Conservation (phyloP, 2,888 invertebrate species). For the Eupithecia subumbrata region DNA sequence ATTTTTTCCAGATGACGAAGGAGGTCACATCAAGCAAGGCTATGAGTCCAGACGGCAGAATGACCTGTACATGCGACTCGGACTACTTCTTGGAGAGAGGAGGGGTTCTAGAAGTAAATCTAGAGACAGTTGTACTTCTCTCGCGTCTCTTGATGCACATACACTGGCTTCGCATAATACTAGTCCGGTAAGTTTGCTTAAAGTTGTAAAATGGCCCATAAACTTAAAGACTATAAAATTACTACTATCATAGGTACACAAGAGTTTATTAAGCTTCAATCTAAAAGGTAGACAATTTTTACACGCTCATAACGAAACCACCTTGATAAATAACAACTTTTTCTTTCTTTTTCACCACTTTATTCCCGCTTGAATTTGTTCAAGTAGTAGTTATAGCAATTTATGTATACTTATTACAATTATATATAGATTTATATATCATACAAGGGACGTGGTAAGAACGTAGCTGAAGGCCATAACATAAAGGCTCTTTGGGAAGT, state of each 20-base stretch:
- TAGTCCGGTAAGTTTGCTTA: slow-evolving; percentile 85
- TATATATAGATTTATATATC: too few species aligned
- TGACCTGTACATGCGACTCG: slow-evolving; percentile 92
- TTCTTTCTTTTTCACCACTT: background rate
- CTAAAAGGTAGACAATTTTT: background rate
- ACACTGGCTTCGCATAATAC: slow-evolving; percentile 92
- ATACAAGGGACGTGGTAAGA: too few species aligned
- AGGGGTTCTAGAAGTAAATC: slow-evolving; percentile 80
- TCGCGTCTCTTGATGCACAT: slow-evolving; percentile 85
- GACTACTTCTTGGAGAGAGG: slow-evolving; percentile 90
- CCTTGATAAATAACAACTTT: background rate
- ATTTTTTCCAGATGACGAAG: slow-evolving; percentile 87
- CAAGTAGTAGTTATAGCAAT: background rate
- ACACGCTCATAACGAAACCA: background rate
- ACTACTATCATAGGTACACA: background rate
- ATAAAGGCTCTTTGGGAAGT: background rate
- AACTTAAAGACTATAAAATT: background rate
- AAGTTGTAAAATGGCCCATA: background rate
- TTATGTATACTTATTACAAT: too few species aligned
- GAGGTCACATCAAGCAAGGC: slow-evolving; percentile 86
- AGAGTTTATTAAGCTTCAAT: background rate
- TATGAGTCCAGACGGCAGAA: slow-evolving; percentile 84
- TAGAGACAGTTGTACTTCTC: slow-evolving; percentile 78
- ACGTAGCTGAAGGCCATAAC: background rate
- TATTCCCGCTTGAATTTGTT: background rate